These are phyloP conservation scores for Pseudorhiza aurosa DNA, from an alignment of 30 jellyfish, hydroid and myxozoan genomes.

Conservation along the genomic window DNA sequence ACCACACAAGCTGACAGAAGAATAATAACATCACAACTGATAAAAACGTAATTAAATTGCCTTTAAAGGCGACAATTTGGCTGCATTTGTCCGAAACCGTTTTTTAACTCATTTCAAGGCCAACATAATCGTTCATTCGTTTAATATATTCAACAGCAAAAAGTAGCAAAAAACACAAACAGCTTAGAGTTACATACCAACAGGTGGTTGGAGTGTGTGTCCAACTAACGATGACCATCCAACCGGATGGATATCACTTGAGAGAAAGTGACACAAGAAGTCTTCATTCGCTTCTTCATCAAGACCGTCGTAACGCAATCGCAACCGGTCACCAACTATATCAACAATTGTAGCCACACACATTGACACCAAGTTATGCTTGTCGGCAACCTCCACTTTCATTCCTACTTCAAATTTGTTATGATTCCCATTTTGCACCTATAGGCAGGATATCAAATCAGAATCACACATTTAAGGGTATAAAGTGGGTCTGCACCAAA, in stretches of 20 bases:
- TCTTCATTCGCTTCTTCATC: slow-evolving; percentile 85
- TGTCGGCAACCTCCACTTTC: slow-evolving; percentile 92
- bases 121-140: too few species aligned
- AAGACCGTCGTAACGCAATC: slow-evolving; percentile 94
- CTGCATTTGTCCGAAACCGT: too few species aligned
- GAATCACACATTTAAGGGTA: not conserved
- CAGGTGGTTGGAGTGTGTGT: slow-evolving; percentile 92
- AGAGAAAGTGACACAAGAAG: slow-evolving; percentile 80
- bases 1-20: too few species aligned
- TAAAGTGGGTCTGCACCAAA: too few species aligned
- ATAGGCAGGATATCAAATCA: not conserved
- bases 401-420: slow-evolving; percentile 93
- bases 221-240: slow-evolving; percentile 99
- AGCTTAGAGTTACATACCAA: slow-evolving; percentile 67
- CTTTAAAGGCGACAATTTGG: too few species aligned
- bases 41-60: too few species aligned
- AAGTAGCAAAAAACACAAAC: too few species aligned
- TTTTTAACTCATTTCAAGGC: too few species aligned
- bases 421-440: slow-evolving; percentile 83
- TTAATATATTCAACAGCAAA: too few species aligned
- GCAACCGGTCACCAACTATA: slow-evolving; percentile 91
- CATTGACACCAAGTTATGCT: slow-evolving; percentile 86
- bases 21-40: too few species aligned
- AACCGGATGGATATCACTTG: slow-evolving; percentile 96
- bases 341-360: slow-evolving; percentile 96